Base-by-base conservation (phyloP, 2,888 invertebrate genomes). In the Allacma fusca region DNA sequence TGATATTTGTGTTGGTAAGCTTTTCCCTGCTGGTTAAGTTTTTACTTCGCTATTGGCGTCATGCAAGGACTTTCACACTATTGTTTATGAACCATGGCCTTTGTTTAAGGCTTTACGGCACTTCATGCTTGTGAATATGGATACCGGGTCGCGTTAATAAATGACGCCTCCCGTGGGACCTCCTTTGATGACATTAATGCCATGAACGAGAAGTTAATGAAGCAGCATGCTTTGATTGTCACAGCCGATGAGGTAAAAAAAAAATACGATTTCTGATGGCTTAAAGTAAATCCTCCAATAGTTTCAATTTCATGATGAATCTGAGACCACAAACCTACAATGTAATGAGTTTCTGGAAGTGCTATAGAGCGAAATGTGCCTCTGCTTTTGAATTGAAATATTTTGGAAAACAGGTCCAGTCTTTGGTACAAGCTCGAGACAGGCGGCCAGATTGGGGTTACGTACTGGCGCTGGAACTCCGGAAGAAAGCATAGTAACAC, bases 81-180 rank as follows among this genome's bases (percentile, higher is more conserved):
- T 7, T 67, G 29, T 26, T 29, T 67, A 7, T 19, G 7, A 29
- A 29, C 13, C n/a, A n/a, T n/a, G n/a, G 28, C 23, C 62, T 24
- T 23, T 26, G 2, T 62, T 62, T 24, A 4, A 62, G 26, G 62
- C 62, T 62, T 24, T 5, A 96, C 97, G 0, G 94, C 95, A 50
- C 91, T 92, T 0, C 95, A 97, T 88, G 93, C 96, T 0, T 87
- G 96, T n/a, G 94, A 94, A 0, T 93, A 93, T 84, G 97, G 96
- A 0, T 97, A 95, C 88, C 90, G 96, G 81, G 94, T 97, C 16
- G 90, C 95, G 69, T 88, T 97, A 29, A 90, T 97, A 12, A 96
- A 97, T 84, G 96, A 97, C 87, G 96, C 96, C 81, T 92, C 94
- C 84, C 91, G 96, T 70, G 97, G 97, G 1, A 95, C 97, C 0